Evolutionary conservation across 2,113 vertebrate species (phyloP).

Genomic region (human (Homo sapiens)): GRCh38 chr18:40751001-40751500

Average conservation of each 20-base stretch:
- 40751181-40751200: neutral
- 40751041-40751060: neutral
- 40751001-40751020: neutral
- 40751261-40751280: neutral
- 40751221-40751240: neutral
- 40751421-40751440: neutral
- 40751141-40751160: neutral
- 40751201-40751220: slow-evolving; percentile 37
- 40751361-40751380: neutral
- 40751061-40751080: neutral
- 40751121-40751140: neutral
- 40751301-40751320: neutral
- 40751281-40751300: neutral
- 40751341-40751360: neutral
- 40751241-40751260: neutral
- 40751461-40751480: slow-evolving; percentile 31
- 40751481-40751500: slow-evolving; percentile 10
- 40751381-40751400: slow-evolving; percentile 28
- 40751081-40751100: neutral
- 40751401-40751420: slow-evolving; percentile 42
- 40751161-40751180: neutral
- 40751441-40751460: slow-evolving; percentile 11
- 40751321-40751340: neutral
- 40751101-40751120: neutral
- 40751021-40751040: neutral